These are phyloP conservation scores for Brachionus paranguensis DNA, from an alignment of 1,140 invertebrate genomes.

Conservation along the genomic window DNA sequence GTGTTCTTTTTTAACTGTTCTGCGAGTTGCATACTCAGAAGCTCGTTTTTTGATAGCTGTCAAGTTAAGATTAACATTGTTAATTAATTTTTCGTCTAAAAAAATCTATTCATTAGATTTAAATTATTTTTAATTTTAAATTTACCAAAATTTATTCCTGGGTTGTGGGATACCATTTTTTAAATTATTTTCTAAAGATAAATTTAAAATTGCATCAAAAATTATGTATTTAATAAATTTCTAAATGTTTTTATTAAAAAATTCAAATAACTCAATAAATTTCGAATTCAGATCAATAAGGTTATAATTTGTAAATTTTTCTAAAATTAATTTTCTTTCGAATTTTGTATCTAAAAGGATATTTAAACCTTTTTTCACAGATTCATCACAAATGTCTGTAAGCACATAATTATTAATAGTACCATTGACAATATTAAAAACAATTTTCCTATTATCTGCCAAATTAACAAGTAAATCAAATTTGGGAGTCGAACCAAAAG, in stretches of 20 bases:
- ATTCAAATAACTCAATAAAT: slow-evolving; percentile 9
- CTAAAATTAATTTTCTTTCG: background rate
- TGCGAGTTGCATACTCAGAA: slow-evolving; percentile 49
- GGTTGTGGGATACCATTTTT: background rate
- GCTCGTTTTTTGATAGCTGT: slow-evolving; percentile 60
- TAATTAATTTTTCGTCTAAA: slow-evolving; percentile 60
- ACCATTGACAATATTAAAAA: background rate
- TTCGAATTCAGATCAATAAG: background rate
- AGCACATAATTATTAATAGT: background rate
- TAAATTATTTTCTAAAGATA: background rate
- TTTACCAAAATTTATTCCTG: slow-evolving; percentile 24
- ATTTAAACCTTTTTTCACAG: background rate
- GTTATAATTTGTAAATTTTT: background rate
- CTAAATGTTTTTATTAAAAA: slow-evolving; percentile 28
- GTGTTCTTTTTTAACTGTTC: slow-evolving; percentile 59
- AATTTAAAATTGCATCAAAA: background rate
- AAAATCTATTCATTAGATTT: slow-evolving; percentile 1
- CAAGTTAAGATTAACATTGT: slow-evolving; percentile 62
- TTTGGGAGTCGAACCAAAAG: slow-evolving; percentile 75
- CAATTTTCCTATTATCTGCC: background rate
- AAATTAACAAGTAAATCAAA: slow-evolving; percentile 60
- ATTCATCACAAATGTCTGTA: background rate
- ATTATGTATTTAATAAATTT: background rate
- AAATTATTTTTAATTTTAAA: background rate
- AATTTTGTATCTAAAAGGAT: background rate